A percentile compares a stretch with the other conserved stretches of the same genome.
phyloP scores from a whole-genome alignment of 2,888 invertebrate species.

The Trichogramma evanescens region DNA sequence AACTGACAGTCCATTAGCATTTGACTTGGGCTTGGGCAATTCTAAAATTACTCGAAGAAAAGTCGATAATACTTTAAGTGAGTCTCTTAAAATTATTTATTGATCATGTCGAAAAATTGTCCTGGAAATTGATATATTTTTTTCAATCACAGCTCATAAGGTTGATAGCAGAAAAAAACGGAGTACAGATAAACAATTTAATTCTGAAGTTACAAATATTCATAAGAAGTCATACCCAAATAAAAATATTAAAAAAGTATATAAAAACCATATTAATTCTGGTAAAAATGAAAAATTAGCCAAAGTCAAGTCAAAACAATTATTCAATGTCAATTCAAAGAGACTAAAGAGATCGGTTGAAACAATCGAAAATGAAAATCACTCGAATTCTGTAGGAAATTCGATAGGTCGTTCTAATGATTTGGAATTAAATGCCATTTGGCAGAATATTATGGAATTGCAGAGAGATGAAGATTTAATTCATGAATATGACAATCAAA shows the following conservation, averaged over 20 bases:
- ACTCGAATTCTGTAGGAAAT: not conserved
- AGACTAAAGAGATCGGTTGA: slow-evolving; percentile 5
- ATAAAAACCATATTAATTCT: not conserved
- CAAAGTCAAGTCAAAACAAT: not conserved
- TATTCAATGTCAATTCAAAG: not conserved
- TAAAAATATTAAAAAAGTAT: not conserved
- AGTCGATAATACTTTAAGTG: not conserved
- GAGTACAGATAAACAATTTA: not conserved
- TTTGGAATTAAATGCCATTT: slow-evolving; percentile 21
- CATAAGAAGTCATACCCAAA: not conserved
- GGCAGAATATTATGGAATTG: slow-evolving; percentile 19
- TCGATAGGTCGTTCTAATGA: slow-evolving; percentile 7
- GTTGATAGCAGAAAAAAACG: slow-evolving; percentile 6
- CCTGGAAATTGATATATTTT: not conserved
- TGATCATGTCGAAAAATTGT: not conserved
- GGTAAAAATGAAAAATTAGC: not conserved
- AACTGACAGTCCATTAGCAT: slow-evolving; percentile 4
- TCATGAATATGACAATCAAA: slow-evolving; percentile 17
- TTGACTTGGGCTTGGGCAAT: slow-evolving; percentile 11
- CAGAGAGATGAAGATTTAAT: slow-evolving; percentile 22
- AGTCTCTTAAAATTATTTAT: not conserved
- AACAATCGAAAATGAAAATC: not conserved
- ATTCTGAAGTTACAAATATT: not conserved
- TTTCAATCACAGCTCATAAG: slow-evolving; percentile 3
- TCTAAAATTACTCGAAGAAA: slow-evolving; percentile 3